These are phyloP conservation scores for Myotis daubentonii DNA, from an alignment of 2,797 vertebrate species.

Conservation along the genomic window DNA sequence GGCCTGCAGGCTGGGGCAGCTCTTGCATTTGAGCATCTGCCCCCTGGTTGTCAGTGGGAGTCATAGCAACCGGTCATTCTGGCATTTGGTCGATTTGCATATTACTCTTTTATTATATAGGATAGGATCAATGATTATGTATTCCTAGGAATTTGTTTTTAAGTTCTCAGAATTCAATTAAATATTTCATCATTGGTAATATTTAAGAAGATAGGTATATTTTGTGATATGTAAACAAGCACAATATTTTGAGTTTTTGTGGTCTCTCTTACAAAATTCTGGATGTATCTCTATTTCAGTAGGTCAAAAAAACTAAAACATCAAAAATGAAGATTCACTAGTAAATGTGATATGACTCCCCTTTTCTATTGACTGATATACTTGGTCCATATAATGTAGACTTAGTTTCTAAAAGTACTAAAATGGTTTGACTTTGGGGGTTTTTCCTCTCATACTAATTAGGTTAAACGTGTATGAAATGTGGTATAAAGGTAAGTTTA, in stretches of 20 bases:
- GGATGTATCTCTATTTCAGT: neutral
- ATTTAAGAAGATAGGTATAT: neutral
- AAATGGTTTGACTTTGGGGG: conserved; percentile 58
- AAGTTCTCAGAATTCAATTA: neutral
- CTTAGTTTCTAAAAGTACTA: conserved; percentile 59
- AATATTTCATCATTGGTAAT: neutral
- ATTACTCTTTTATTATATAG: too few species aligned
- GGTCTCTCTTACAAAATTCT: neutral
- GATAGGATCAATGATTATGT: neutral
- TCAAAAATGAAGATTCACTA: conserved; percentile 44
- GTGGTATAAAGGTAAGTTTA: conserved; percentile 64
- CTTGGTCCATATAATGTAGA: conserved; percentile 53
- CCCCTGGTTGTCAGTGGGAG: too few species aligned
- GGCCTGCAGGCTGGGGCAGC: too few species aligned
- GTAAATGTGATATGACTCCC: conserved; percentile 36
- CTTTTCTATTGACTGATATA: conserved; percentile 39
- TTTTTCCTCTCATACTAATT: conserved; percentile 73
- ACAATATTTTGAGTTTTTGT: neutral
- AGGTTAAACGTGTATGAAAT: conserved; percentile 78
- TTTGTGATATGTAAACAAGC: neutral
- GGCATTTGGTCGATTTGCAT: too few species aligned
- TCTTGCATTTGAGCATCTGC: too few species aligned
- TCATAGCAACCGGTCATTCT: too few species aligned
- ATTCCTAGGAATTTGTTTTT: neutral
- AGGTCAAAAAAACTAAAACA: neutral